phyloP scores from a whole-genome alignment of 2,888 invertebrate species.

The Blastobasis lacticolella region DNA sequence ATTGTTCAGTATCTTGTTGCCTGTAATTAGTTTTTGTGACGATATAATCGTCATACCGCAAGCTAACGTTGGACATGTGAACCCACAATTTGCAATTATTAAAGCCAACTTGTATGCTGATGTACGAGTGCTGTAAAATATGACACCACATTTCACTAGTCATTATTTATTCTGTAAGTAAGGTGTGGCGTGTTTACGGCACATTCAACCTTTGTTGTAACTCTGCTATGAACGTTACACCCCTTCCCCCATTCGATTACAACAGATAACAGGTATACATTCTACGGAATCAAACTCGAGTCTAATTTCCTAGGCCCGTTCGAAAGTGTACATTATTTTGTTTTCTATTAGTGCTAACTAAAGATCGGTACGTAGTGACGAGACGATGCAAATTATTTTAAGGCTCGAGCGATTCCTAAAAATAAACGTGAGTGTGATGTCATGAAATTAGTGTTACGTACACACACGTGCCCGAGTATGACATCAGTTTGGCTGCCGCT shows the following conservation, averaged over 20 bases:
- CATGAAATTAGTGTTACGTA: slow-evolving; percentile 63
- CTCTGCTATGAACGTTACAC: slow-evolving; percentile 43
- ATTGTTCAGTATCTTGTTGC: no score
- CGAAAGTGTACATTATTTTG: no score
- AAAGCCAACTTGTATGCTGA: neutral
- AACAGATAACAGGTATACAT: no score
- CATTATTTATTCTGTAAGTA: slow-evolving; percentile 30
- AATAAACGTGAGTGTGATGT: slow-evolving; percentile 66
- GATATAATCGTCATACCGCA: no score
- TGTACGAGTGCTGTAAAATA: neutral
- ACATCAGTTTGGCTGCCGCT: slow-evolving; percentile 55
- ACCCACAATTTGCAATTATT: no score
- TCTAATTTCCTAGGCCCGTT: no score
- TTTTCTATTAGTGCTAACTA: no score
- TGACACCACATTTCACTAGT: slow-evolving; percentile 2
- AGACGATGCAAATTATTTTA: slow-evolving; percentile 39
- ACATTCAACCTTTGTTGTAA: slow-evolving; percentile 49
- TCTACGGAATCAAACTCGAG: no score
- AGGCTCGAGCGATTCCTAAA: slow-evolving; percentile 57
- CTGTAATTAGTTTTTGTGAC: no score
- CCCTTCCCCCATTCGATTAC: slow-evolving; percentile 25
- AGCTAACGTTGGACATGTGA: no score
- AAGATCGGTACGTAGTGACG: no score
- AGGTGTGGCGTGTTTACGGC: slow-evolving; percentile 43
- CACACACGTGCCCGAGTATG: slow-evolving; percentile 57